Percentiles rank a stretch among this genome's conserved stretches.
phyloP scores from a whole-genome alignment of 2,888 invertebrate genomes.

The Cetonia aurata region DNA sequence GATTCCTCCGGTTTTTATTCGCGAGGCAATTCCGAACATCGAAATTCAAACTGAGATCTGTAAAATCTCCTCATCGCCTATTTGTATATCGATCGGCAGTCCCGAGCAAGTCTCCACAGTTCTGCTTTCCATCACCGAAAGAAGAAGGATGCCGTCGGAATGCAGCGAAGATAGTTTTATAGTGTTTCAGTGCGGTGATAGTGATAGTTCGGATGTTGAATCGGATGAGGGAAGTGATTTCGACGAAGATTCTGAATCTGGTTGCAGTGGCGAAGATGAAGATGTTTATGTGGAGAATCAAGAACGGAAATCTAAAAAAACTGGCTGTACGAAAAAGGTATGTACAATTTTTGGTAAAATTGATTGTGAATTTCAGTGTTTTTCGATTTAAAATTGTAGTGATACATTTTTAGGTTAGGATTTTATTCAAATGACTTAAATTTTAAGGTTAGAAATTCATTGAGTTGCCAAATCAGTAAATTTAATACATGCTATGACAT shows the following conservation, averaged over 20 bases:
- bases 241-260: constrained; percentile 50
- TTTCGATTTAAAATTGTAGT: too few relatives aligned
- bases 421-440: background rate
- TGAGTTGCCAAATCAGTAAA: too few relatives aligned
- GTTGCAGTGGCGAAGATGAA: constrained; percentile 45
- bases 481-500: too few relatives aligned
- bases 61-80: constrained; percentile 34
- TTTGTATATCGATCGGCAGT: constrained; percentile 41
- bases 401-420: too few relatives aligned
- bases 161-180: constrained; percentile 74
- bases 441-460: background rate
- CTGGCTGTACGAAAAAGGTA: constrained; percentile 17
- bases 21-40: constrained; percentile 13
- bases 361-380: background rate
- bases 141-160: constrained; percentile 64
- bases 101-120: constrained; percentile 39
- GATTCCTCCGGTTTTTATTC: constrained; percentile 17
- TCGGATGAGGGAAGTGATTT: constrained; percentile 41
- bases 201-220: constrained; percentile 27
- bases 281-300: constrained; percentile 11
- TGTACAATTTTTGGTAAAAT: constrained; percentile 2
- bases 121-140: constrained; percentile 42
- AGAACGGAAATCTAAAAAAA: background rate
- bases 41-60: constrained; percentile 25
- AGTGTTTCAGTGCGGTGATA: constrained; percentile 65